phyloP scores from a whole-genome alignment of 2,797 vertebrate genomes.

The Gallinago solitaria region DNA sequence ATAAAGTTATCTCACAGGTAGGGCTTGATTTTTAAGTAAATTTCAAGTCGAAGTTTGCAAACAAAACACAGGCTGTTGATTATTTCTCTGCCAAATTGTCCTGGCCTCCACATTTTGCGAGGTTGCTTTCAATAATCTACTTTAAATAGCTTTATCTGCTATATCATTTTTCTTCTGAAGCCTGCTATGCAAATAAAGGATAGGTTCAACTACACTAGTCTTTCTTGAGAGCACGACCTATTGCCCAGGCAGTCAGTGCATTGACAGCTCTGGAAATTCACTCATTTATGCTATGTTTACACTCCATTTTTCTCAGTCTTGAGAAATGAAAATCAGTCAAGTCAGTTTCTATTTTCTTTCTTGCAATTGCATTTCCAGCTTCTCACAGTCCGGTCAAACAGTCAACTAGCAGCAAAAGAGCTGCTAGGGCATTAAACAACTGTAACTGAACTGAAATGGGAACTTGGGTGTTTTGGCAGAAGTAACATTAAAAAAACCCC shows the following conservation, averaged over 20 bases:
- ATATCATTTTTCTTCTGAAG: background rate
- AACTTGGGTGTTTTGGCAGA: background rate
- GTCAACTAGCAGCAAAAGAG: background rate
- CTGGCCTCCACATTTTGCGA: background rate
- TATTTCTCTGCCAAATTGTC: background rate
- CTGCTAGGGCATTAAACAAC: background rate
- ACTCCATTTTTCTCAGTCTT: background rate
- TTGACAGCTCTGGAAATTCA: background rate
- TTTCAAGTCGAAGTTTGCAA: background rate
- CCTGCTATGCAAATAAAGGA: background rate
- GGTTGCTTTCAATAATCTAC: background rate
- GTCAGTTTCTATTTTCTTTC: background rate
- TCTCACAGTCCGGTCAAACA: background rate
- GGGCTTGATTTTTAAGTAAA: background rate
- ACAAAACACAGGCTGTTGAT: background rate
- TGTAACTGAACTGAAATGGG: background rate
- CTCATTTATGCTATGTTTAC: background rate
- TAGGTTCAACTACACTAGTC: background rate
- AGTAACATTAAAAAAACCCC: background rate
- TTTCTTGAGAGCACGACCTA: background rate
- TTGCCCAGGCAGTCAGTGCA: background rate
- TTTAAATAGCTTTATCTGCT: background rate
- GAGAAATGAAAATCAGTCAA: background rate
- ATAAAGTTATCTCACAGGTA: background rate
- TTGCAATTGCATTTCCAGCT: background rate